Evolutionary conservation across 2,888 invertebrate species (phyloP), one percentile per base, ranked within the genome.

Genomic region (Pocota personata): DNA sequence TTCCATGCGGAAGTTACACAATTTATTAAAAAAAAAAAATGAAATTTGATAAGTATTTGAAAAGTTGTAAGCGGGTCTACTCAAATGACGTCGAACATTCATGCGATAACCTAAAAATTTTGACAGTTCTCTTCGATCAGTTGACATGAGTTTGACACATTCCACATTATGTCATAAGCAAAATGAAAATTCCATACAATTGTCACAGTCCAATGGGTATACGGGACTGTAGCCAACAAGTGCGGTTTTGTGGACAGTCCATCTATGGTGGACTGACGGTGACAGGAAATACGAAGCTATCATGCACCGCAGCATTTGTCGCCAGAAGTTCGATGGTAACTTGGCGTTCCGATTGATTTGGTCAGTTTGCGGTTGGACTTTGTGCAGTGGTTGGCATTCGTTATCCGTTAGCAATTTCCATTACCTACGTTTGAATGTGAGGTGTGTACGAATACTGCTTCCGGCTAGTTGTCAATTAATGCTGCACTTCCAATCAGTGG

Each of bases 331-430:
- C 72, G 72, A 78, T 78, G 37, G 60, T 19, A 57, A 69, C 62
- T 78, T 78, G 66, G 43, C 79, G 79, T 83, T 83, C 67, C 83
- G 40, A 79, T 67, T 83, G 83, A 83, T 83, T 83, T 79, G 79
- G 66, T 48, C 60, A 48, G 58, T 35, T 40, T 75, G 58, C 8
- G 80, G 73, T 75, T 67, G 60, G 32, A 50, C 43, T 64, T 37
- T 50, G 37, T 72, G 64, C 46, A 69, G 37, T 46, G 46, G 30
- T 32, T 43, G 50, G 19, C 19, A 57, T 76, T 57, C n/a, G 48
- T 14, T 52, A 32, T 7, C 83, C 83, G 83, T 83, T 83, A 79
- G 32, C n/a, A n/a, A 19, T 62, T 58, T 40, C 50, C 58, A 58
- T 62, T 52, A 58, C 19, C 50, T 27, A 27, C n/a, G 55, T 60